Conservation (phyloP, 1,140 invertebrate genomes). For the Drosophila jambulina region DNA sequence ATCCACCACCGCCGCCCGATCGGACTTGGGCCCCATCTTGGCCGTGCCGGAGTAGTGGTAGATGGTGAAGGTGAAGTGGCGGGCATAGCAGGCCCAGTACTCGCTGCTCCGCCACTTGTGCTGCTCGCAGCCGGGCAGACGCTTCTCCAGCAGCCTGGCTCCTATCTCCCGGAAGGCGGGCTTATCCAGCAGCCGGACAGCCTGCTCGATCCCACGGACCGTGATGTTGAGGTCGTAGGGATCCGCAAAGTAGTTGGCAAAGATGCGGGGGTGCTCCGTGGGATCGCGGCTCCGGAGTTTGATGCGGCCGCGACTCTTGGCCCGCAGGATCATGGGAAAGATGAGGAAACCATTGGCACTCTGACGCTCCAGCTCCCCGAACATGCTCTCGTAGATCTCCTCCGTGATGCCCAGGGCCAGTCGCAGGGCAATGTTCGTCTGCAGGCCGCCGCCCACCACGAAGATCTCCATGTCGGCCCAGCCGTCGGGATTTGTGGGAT, state of each 20-base stretch:
- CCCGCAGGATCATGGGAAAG: constrained; percentile 89
- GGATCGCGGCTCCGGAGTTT: constrained; percentile 89
- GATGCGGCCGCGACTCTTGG: constrained; percentile 90
- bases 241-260: constrained; percentile 90
- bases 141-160: constrained; percentile 87
- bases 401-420: constrained; percentile 86
- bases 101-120: constrained; percentile 87
- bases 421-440: constrained; percentile 85
- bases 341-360: constrained; percentile 88
- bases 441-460: constrained; percentile 86
- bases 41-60: constrained; percentile 93
- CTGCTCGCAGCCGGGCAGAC: constrained; percentile 88
- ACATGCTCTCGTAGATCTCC: constrained; percentile 86
- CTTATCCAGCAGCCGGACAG: constrained; percentile 87
- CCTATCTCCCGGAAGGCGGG: constrained; percentile 87
- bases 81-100: constrained; percentile 91
- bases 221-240: constrained; percentile 89
- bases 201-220: constrained; percentile 87
- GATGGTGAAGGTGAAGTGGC: constrained; percentile 90
- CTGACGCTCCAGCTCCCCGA: constrained; percentile 87
- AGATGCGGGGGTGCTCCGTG: constrained; percentile 90
- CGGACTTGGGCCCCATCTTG: constrained; percentile 91
- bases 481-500: constrained; percentile 86
- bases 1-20: constrained; percentile 90
- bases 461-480: constrained; percentile 92